Conservation (phyloP, 2,888 invertebrate species). For the Stenotaenia linearis region DNA sequence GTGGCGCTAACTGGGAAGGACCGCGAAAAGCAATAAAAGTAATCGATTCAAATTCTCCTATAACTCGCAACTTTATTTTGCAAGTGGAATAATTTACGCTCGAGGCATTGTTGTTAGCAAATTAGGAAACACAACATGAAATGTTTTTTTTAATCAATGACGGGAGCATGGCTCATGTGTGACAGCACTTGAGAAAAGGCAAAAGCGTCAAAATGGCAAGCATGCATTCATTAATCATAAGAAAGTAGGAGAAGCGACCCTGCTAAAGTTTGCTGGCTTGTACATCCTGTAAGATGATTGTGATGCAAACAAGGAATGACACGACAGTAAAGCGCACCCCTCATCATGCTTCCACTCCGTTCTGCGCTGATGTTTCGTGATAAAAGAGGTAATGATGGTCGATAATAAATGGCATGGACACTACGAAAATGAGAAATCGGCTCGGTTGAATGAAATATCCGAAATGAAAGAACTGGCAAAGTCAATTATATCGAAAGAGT, state of each 20-base stretch:
- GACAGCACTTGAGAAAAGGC: constrained; percentile 24
- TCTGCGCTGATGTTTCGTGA: not conserved
- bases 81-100: not conserved
- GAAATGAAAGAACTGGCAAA: too few relatives aligned
- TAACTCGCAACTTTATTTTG: not conserved
- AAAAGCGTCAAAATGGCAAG: constrained; percentile 1
- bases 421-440: not conserved
- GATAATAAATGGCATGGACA: not conserved
- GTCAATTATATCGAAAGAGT: too few relatives aligned
- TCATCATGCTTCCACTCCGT: not conserved
- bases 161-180: not conserved
- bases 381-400: not conserved
- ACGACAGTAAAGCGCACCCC: not conserved
- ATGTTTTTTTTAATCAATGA: not conserved
- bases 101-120: not conserved
- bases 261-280: constrained; percentile 11
- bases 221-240: constrained; percentile 20
- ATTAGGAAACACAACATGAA: not conserved
- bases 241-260: not conserved
- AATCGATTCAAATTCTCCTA: not conserved
- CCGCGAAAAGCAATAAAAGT: not conserved
- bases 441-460: not conserved
- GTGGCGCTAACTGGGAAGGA: constrained; percentile 22
- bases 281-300: constrained; percentile 2
- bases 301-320: not conserved